Conservation (phyloP, 2,888 invertebrate species). For the Acronicta leporina region DNA sequence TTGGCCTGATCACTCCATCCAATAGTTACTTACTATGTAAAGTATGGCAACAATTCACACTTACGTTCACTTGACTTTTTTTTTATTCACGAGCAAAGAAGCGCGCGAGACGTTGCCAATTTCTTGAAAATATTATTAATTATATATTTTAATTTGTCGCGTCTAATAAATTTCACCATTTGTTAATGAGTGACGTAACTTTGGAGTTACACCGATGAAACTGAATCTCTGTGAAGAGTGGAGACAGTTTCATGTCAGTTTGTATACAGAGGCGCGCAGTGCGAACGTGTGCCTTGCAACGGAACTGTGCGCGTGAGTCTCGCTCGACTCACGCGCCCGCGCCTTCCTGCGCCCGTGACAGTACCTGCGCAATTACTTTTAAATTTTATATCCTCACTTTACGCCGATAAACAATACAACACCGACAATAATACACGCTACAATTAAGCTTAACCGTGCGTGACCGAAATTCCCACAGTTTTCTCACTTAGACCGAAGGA, state of each 20-base stretch:
- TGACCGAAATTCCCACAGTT: constrained; percentile 37
- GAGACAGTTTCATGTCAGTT: constrained; percentile 62
- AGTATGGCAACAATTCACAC: too few species aligned
- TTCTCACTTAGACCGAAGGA: constrained; percentile 11
- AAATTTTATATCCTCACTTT: constrained; percentile 26
- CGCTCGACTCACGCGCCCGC: constrained; percentile 53
- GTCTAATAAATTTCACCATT: too few species aligned
- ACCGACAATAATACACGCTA: constrained; percentile 9
- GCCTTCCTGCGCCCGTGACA: constrained; percentile 27
- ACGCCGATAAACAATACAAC: constrained; percentile 11
- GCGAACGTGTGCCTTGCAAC: constrained; percentile 67
- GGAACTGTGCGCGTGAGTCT: constrained; percentile 55
- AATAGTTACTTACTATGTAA: too few species aligned
- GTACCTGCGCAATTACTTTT: constrained; percentile 5
- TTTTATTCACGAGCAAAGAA: too few species aligned
- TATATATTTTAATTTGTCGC: too few species aligned
- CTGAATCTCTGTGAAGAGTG: constrained; percentile 50
- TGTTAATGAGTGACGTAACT: constrained; percentile 64
- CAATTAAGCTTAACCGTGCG: constrained; percentile 21
- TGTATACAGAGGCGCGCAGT: constrained; percentile 66
- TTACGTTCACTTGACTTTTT: too few species aligned
- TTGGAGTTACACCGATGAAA: constrained; percentile 40
- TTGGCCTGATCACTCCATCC: too few species aligned
- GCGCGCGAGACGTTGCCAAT: too few species aligned
- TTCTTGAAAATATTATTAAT: too few species aligned